A percentile compares a stretch with the other conserved stretches of the same genome.
Conservation (phyloP, 2,797 vertebrate genomes). For the Lepidocolaptes lacrymiger region DNA sequence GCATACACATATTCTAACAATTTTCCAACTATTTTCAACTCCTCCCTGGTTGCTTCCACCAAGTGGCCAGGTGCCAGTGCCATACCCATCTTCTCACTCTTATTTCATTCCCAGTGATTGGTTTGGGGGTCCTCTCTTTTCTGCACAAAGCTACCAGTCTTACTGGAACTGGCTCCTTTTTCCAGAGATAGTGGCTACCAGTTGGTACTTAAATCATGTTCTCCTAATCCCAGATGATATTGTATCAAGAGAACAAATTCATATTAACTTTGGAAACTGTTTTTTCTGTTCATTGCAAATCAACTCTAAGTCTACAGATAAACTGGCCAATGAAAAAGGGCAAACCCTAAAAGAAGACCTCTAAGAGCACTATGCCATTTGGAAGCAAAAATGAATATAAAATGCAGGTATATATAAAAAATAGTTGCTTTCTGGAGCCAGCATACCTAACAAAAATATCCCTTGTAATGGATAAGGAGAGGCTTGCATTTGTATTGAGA, state of each 20-base stretch:
- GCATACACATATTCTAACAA: background rate
- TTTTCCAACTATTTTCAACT: background rate
- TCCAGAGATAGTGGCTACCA: background rate
- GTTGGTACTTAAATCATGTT: fast-evolving
- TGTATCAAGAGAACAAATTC: background rate
- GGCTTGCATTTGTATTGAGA: background rate
- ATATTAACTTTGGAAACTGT: background rate
- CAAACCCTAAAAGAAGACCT: background rate
- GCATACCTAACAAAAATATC: background rate
- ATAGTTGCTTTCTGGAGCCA: background rate
- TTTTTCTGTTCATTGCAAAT: background rate
- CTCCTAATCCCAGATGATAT: background rate
- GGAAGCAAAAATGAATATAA: background rate
- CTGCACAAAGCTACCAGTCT: background rate
- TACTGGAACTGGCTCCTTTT: background rate
- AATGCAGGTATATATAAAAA: background rate
- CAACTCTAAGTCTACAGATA: background rate
- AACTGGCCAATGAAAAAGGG: background rate
- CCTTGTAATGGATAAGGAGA: background rate
- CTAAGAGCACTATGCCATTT: background rate
- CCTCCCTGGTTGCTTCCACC: background rate
- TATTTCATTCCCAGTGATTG: background rate
- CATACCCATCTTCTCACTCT: background rate
- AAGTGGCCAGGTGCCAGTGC: background rate
- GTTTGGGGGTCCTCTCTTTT: background rate